These are phyloP conservation scores for Hartigia nigra DNA, from an alignment of 2,888 invertebrate genomes.

Conservation along the genomic window DNA sequence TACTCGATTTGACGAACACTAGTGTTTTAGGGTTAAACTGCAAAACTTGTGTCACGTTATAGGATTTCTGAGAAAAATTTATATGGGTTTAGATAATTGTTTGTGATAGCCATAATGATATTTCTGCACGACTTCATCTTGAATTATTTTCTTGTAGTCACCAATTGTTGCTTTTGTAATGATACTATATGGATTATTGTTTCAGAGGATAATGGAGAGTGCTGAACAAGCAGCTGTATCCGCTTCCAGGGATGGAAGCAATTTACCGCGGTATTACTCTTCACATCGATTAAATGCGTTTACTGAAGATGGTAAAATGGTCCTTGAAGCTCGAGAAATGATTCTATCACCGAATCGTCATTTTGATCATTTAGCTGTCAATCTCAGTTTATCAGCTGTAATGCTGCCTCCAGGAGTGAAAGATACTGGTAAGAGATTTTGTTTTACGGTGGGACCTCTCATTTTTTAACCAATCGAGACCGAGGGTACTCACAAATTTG, in stretches of 20 bases:
- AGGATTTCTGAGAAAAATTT: too few relatives aligned
- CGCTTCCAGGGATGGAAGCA: slow-evolving; percentile 67
- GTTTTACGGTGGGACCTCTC: too few relatives aligned
- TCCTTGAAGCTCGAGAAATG: slow-evolving; percentile 78
- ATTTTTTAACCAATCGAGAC: too few relatives aligned
- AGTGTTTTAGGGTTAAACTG: too few relatives aligned
- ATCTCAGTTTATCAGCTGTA: slow-evolving; percentile 86
- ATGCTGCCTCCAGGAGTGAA: slow-evolving; percentile 86
- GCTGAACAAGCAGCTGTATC: slow-evolving; percentile 89
- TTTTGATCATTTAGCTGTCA: slow-evolving; percentile 88
- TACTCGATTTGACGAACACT: too few relatives aligned
- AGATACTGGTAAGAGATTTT: slow-evolving; percentile 71
- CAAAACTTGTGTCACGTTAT: too few relatives aligned
- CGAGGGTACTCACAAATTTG: too few relatives aligned
- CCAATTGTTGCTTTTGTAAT: too few relatives aligned
- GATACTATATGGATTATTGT: slow-evolving; percentile 25
- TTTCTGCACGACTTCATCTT: too few relatives aligned
- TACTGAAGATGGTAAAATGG: slow-evolving; percentile 79
- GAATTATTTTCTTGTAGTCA: too few relatives aligned
- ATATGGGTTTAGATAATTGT: too few relatives aligned
- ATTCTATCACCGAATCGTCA: slow-evolving; percentile 81
- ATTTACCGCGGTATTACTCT: slow-evolving; percentile 79
- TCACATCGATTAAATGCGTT: slow-evolving; percentile 85
- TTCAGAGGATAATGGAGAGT: slow-evolving; percentile 90
- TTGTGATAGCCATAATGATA: too few relatives aligned